Base-by-base conservation (phyloP, 2,797 vertebrate species). In the Hydrolagus colliei region DNA sequence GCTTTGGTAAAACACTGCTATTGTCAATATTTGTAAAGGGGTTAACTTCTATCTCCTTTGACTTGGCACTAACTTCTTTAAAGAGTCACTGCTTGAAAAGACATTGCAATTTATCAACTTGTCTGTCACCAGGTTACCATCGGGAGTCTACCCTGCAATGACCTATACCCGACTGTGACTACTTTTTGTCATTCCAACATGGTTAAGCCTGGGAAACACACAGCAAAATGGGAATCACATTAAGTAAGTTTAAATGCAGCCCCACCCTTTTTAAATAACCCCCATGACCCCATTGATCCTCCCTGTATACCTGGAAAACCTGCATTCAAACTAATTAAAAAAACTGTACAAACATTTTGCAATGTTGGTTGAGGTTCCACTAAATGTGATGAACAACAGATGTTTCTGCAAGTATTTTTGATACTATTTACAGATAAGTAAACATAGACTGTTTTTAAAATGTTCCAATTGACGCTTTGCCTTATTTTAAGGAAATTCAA, bases 41-140 rank as follows among this genome's bases (percentile, higher is more conserved):
- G 87, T 87, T 87, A 22, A 75, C 62, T 32, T 13, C 22, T 59
- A 71, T 86, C 87, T 88, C 87, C 88, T 86, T 7, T 68, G 85
- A 87, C 89, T 91, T 89, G 90, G 90, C 88, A 87, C 90, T 87
- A 87, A 86, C 88, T 91, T 90, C 89, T 89, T 72, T 2, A 85
- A 90, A 88, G 88, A 91, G 90, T 92, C 91, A 92, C 13, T 88
- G 88, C 89, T 91, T 90, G 91, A 89, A 88, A 90, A 89, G 89
- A 87, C 87, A 85, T 1, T 9, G 88, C 88, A 90, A 90, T 93
- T 92, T 89, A 92, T 92, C 92, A 92, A 86, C 82, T 85, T 88
- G 87, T 87, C 89, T 92, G 91, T 93, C 92, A 91, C 88, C 72
- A 87, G 75, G 89, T 73, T 87, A 90, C 91, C 92, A 86, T 88